Evolutionary conservation across 2,113 vertebrate species (phyloP), one percentile per base, ranked within the genome.

Genomic region (Hyla sarda): DNA sequence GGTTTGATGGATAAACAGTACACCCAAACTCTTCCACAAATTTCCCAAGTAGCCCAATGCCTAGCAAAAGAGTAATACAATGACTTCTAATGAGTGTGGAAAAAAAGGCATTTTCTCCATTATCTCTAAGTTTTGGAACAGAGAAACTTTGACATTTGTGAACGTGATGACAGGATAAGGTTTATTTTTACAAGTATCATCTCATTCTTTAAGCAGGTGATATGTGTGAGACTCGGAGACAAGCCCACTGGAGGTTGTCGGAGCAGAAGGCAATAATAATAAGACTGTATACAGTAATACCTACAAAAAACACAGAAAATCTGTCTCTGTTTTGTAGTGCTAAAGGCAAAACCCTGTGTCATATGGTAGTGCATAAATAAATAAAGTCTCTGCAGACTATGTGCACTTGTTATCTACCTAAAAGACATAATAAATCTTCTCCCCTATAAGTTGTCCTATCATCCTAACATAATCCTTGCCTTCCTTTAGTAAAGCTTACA

Each of bases 321-420:
- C 89, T 91, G 82, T 86, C 87, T 88, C 81, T 89, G 73, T 86
- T 89, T 90, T 87, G 91, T 85, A 89, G 85, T 4, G 88, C 92
- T 90, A 87, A 92, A 89, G 91, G 92, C 90, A 88, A 82, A 89
- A 77, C 4, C 47, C 86, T 80, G 89, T 88, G 91, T 94, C 92
- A 90, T 90, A 90, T 91, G 90, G 91, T 30, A 6, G 48, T 87
- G 75, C 89, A 91, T 92, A 89, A 91, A 92, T 92, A 93, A 91
- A 78, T 89, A 80, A 92, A 87, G 88, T 89, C 86, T 91, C 92
- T 65, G 58, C 86, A 87, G 88, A 88, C 88, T 89, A 79, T 86
- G 87, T 88, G 88, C 89, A 88, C 93, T 92, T 89, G 83, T 87
- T 90, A 47, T 32, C 81, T 82, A 88, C 88, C 88, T 89, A 69